Evolutionary conservation across 2,888 invertebrate species (phyloP).

Genomic region (Adela reaumurella): DNA sequence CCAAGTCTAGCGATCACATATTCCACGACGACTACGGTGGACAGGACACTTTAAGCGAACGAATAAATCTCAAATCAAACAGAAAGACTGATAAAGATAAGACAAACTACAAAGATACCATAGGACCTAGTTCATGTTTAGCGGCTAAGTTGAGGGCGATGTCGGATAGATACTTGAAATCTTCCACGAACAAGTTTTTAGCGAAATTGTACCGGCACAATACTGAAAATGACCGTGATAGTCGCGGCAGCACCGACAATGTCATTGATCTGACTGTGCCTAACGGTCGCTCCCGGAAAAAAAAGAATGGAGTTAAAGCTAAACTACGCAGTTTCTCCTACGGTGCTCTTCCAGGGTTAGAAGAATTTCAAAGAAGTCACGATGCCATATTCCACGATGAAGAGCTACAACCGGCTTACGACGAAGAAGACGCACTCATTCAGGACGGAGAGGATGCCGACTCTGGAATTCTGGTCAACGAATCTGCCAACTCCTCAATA

Average conservation of each 20-base stretch:
- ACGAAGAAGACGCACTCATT: conserved; percentile 52
- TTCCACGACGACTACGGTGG: conserved; percentile 47
- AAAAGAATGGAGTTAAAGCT: conserved; percentile 41
- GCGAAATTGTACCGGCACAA: conserved; percentile 62
- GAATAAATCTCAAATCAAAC: conserved; percentile 25
- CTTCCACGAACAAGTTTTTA: conserved; percentile 65
- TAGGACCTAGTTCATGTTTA: conserved; percentile 59
- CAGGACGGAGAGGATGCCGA: conserved; percentile 69
- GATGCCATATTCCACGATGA: conserved; percentile 63
- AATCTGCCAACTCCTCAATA: conserved; percentile 65
- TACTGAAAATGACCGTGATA: conserved; percentile 29
- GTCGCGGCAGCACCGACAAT: conserved; percentile 25
- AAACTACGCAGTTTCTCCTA: conserved; percentile 70
- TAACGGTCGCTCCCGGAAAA: conserved; percentile 34
- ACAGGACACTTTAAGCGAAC: conserved; percentile 9
- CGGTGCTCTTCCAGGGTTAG: conserved; percentile 68
- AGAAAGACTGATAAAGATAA: conserved; percentile 51
- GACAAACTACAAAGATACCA: conserved; percentile 41
- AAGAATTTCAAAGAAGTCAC: conserved; percentile 62
- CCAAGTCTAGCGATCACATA: conserved; percentile 53
- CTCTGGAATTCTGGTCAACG: conserved; percentile 72
- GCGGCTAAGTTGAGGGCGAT: conserved; percentile 68
- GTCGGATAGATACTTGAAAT: conserved; percentile 69
- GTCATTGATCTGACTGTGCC: conserved; percentile 28
- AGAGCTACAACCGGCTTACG: conserved; percentile 43